phyloP scores from a whole-genome alignment of 2,797 vertebrate species.

The Schizothorax lantsangensis region DNA sequence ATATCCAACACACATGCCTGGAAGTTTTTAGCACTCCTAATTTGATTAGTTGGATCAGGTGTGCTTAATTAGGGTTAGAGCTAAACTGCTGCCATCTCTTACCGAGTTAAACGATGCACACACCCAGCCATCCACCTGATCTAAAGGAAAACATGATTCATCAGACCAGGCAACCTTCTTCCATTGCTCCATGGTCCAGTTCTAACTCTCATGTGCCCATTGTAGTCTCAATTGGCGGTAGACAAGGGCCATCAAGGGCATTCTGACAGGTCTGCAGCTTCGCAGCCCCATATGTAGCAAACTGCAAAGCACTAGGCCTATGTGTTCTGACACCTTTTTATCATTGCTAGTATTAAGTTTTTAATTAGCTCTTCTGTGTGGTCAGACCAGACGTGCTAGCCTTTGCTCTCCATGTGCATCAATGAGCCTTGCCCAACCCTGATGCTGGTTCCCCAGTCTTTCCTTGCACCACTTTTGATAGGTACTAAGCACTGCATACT shows the following conservation, averaged over 20 bases:
- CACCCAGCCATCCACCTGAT: neutral
- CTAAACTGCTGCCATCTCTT: neutral
- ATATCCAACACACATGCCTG: neutral
- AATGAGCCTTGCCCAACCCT: no score
- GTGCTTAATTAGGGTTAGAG: neutral
- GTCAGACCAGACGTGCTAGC: no score
- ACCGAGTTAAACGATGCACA: neutral
- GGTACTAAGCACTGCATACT: no score
- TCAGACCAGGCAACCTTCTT: neutral
- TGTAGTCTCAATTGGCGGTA: neutral
- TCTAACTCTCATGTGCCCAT: neutral
- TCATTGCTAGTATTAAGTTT: no score
- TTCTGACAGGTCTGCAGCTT: neutral
- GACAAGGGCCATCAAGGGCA: neutral
- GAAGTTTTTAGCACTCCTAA: neutral
- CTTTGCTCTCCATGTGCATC: no score
- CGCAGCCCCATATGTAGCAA: neutral
- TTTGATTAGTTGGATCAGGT: neutral
- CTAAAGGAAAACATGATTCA: neutral
- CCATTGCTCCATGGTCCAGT: neutral
- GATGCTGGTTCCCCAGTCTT: no score
- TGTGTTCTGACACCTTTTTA: no score
- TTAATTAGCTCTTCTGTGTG: no score
- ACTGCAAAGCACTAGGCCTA: no score
- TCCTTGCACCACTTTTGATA: no score